A percentile compares a stretch with the other conserved stretches of the same genome.
Evolutionary conservation across 1,140 invertebrate genomes (phyloP).

Genomic region (Linepithema humile): DNA sequence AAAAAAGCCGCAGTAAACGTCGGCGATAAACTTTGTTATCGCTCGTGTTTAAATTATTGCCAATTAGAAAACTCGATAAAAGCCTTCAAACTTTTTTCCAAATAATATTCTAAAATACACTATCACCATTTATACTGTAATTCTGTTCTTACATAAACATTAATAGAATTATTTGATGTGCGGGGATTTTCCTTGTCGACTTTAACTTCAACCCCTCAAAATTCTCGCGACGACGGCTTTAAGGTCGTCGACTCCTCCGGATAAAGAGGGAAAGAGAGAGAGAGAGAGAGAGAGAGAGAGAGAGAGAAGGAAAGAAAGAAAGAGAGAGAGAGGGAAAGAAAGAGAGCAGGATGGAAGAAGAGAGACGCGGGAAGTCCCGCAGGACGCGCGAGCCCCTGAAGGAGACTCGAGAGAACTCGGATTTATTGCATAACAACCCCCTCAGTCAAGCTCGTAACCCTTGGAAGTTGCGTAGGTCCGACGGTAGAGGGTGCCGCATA

Average conservation of each 20-base stretch:
- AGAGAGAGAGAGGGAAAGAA: neutral
- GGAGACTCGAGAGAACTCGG: constrained; percentile 68
- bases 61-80: constrained; percentile 5
- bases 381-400: constrained; percentile 63
- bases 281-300: neutral
- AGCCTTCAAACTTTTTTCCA: neutral
- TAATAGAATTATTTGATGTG: constrained; percentile 26
- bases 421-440: constrained; percentile 75
- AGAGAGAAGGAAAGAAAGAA: neutral
- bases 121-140: constrained; percentile 13
- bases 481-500: constrained; percentile 74
- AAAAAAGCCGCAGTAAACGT: neutral
- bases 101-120: neutral
- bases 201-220: constrained; percentile 47
- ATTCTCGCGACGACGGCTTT: constrained; percentile 44
- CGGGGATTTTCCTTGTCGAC: constrained; percentile 2
- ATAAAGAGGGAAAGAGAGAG: constrained; percentile 32
- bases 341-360: constrained; percentile 1
- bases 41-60: constrained; percentile 14
- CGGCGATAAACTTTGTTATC: neutral
- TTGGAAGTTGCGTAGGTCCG: constrained; percentile 75
- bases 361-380: constrained; percentile 26
- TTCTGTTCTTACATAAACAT: constrained; percentile 12
- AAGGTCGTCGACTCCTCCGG: constrained; percentile 54
- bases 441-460: constrained; percentile 71